Conservation (phyloP, 23 tunicate species). For the Trididemnum clinides region DNA sequence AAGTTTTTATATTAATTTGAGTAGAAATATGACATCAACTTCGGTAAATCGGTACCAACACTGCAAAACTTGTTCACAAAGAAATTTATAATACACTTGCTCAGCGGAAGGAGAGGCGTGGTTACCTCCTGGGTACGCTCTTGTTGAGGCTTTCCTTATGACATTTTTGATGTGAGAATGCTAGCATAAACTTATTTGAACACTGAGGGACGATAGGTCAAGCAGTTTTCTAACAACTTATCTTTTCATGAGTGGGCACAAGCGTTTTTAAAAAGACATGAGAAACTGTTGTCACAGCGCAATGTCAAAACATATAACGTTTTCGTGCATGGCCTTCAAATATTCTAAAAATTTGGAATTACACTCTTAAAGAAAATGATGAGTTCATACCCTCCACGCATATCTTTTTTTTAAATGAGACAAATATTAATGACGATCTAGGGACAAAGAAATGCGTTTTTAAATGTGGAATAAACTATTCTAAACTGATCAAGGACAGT, state of each 20-base stretch:
- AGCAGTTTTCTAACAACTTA: not conserved
- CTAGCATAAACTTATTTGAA: not conserved
- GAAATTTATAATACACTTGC: too few relatives aligned
- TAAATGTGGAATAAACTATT: not conserved
- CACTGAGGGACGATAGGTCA: not conserved
- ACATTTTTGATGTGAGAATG: not conserved
- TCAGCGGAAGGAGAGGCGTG: not conserved
- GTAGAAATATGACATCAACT: too few relatives aligned
- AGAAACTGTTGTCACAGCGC: not conserved
- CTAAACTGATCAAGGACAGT: constrained; percentile 1
- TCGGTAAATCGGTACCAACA: too few relatives aligned
- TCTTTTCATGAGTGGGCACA: not conserved
- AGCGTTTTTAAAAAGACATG: not conserved
- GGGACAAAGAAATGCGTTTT: not conserved
- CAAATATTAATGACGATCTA: not conserved
- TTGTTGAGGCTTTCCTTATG: not conserved
- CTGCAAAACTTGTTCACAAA: too few relatives aligned
- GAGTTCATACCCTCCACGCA: not conserved
- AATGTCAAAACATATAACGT: too few relatives aligned
- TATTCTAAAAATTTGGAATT: not conserved
- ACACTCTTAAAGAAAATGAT: not conserved
- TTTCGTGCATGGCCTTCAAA: not conserved
- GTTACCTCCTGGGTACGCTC: not conserved
- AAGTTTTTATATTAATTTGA: too few relatives aligned
- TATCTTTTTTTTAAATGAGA: not conserved